These are phyloP conservation scores for Philaethria dido DNA, from an alignment of 2,888 invertebrate species.

Conservation along the genomic window DNA sequence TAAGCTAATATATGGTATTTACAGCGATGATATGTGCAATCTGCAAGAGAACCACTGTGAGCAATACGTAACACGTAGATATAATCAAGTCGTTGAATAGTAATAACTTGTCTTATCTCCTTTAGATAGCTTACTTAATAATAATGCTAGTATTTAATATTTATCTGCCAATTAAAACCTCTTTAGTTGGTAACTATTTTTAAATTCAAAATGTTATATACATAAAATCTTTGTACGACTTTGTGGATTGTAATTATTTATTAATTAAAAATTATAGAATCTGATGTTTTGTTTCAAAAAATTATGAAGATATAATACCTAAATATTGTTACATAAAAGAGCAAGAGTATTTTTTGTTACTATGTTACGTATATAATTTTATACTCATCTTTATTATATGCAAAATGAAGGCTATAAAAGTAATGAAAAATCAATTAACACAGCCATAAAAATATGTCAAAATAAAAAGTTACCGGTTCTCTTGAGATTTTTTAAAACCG, in stretches of 20 bases:
- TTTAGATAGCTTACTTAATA: constrained; percentile 30
- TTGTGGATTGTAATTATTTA: neutral
- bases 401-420: neutral
- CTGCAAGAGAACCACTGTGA: constrained; percentile 48
- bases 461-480: constrained; percentile 1
- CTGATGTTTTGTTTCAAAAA: neutral
- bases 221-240: neutral
- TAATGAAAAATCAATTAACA: constrained; percentile 12
- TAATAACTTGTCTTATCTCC: constrained; percentile 37
- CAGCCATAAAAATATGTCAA: constrained; percentile 9
- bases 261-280: neutral
- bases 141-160: constrained; percentile 31
- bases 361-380: neutral
- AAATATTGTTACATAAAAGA: neutral
- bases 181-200: constrained; percentile 10
- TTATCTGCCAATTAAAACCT: constrained; percentile 17
- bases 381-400: neutral
- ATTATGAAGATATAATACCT: neutral
- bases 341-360: neutral
- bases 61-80: constrained; percentile 33
- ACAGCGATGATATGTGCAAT: constrained; percentile 60
- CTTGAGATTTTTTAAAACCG: constrained; percentile 7
- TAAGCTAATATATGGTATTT: constrained; percentile 62
- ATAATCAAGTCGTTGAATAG: constrained; percentile 39
- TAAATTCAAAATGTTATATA: neutral